Evolutionary conservation across 92 coral and sea anemone species (phyloP), one percentile per base, ranked within the genome.

Genomic region (Montipora capitata): DNA sequence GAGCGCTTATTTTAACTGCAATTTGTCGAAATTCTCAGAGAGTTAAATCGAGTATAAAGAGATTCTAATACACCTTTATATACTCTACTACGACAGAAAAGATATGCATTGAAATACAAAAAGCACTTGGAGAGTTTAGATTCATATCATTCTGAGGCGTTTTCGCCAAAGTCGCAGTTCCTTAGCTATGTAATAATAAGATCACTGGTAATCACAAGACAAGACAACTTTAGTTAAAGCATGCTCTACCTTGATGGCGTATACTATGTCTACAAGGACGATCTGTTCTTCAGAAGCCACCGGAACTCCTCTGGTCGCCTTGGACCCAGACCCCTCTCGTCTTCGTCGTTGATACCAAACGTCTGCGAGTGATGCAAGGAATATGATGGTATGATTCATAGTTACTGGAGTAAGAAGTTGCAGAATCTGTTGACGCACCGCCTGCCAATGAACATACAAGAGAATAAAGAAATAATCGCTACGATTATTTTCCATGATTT

Each of bases 331-430:
- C 71, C 89, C 92, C 48, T 94, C 96, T n/a, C 96, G 92, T 48
- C 90, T 89, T 69, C 98, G 89, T 51, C 98, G 79, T 64, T 93
- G 95, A 85, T 97, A 92, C 99, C 99, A 97, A 43, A 97, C 99
- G 78, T 97, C 98, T 16, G 99, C 99, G 38, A 97, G 92, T 41
- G 99, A 96, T 51, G 99, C 99, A 56, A 97, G 80, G 90, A 97
- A 96, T 8, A 97, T 92, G 20, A 97, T 95, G 38, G 98, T 97
- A 74, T 97, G 99, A 45, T 94, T 93, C 99, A 97, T 97, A 27
- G 97, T 96, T 59, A 97, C 88, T 6, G 99, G 99, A 0, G 99
- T 97, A 10, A 97, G 91, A 9, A 97, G 88, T 80, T 97, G 98
- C 40, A 97, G 94, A 45, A 97, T 96, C 65, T 93, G 98, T 14